Evolutionary conservation across 1,140 invertebrate genomes (phyloP).

Genomic region (Acromyrmex echinatior): DNA sequence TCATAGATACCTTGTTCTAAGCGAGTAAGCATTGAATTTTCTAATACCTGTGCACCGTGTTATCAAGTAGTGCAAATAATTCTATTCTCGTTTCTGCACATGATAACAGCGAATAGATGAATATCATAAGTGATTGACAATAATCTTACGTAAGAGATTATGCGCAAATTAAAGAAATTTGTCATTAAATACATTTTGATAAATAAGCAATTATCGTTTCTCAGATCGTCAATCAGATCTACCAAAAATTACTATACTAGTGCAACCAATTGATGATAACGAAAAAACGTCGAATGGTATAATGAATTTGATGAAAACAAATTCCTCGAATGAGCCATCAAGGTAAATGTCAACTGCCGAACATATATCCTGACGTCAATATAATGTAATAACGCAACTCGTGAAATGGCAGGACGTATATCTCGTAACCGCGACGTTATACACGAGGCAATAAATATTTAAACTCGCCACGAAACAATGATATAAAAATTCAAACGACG

Average conservation of each 20-base stretch:
- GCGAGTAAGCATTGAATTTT: background rate
- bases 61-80: constrained; percentile 22
- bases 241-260: background rate
- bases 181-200: background rate
- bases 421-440: background rate
- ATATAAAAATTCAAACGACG: constrained; percentile 43
- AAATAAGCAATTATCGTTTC: background rate
- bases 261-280: background rate
- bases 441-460: constrained; percentile 54
- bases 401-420: constrained; percentile 25
- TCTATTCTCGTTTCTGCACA: background rate
- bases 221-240: background rate
- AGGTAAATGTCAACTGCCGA: constrained; percentile 17
- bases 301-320: background rate
- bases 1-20: constrained; percentile 8
- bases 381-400: constrained; percentile 40
- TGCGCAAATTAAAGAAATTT: background rate
- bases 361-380: constrained; percentile 25
- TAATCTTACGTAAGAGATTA: background rate
- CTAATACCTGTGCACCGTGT: background rate
- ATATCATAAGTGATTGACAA: background rate
- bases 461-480: constrained; percentile 35
- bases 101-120: background rate
- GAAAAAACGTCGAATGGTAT: background rate
- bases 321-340: background rate